phyloP scores from a whole-genome alignment of 2,797 vertebrate genomes.

The Pyrocephalus nanus region DNA sequence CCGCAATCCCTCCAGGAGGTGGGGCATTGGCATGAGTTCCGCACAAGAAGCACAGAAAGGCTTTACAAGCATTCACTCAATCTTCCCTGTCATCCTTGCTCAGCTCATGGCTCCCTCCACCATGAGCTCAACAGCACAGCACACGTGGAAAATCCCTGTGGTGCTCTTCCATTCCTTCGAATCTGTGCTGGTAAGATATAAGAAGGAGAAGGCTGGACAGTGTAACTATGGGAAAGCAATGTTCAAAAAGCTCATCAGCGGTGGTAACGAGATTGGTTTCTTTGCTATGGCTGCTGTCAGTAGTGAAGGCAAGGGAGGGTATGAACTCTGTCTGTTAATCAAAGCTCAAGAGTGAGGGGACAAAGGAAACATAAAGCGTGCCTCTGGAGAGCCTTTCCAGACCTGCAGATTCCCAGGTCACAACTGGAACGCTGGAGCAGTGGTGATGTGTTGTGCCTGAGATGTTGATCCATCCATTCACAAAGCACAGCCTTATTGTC shows the following conservation, averaged over 20 bases:
- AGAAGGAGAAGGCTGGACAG: background rate
- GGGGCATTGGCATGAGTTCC: background rate
- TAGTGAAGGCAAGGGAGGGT: background rate
- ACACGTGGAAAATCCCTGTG: background rate
- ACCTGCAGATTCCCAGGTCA: background rate
- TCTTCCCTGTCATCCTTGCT: background rate
- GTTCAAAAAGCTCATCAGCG: background rate
- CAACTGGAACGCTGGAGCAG: background rate
- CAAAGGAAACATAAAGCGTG: background rate
- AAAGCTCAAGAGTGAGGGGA: background rate
- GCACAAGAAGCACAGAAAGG: background rate
- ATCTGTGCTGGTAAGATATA: background rate
- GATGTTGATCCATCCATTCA: background rate
- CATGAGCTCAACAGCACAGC: fast-evolving
- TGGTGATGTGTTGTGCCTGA: fast-evolving
- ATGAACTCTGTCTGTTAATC: background rate
- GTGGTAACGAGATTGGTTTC: background rate
- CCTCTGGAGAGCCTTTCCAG: background rate
- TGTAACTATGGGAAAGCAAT: background rate
- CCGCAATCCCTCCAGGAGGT: fast-evolving
- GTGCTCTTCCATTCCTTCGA: background rate
- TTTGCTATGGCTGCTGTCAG: background rate
- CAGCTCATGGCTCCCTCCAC: fast-evolving
- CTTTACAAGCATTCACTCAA: background rate
- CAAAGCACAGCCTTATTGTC: background rate